Evolutionary conservation across 2,113 vertebrate species (phyloP).

Genomic region (Paracanthobrama guichenoti): DNA sequence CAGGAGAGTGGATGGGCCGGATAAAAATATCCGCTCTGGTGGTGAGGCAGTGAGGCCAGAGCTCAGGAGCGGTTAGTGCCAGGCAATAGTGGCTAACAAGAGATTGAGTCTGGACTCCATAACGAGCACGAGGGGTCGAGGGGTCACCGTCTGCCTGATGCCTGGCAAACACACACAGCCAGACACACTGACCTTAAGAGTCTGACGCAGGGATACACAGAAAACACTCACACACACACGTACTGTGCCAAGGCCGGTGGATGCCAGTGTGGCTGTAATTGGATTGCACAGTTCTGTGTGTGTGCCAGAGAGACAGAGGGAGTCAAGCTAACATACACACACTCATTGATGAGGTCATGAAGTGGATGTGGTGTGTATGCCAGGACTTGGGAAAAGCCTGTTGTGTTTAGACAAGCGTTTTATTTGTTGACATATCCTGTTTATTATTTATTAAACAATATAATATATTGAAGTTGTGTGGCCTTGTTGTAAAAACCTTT

Average conservation of each 20-base stretch:
- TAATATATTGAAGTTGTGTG: background rate
- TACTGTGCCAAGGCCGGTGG: conserved; percentile 24
- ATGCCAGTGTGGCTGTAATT: conserved; percentile 51
- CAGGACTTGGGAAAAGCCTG: conserved; percentile 44
- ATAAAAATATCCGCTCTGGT: conserved; percentile 52
- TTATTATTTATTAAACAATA: background rate
- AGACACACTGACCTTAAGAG: conserved; percentile 45
- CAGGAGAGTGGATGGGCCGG: conserved; percentile 3
- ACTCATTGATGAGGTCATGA: conserved; percentile 45
- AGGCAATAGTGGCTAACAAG: conserved; percentile 47
- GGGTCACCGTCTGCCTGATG: conserved; percentile 52
- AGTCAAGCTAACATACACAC: conserved; percentile 44
- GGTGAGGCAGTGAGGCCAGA: conserved; percentile 3
- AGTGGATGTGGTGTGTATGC: conserved; percentile 38
- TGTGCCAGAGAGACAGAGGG: conserved; percentile 37
- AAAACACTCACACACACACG: conserved; percentile 18
- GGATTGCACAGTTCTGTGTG: conserved; percentile 38
- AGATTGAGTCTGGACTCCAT: conserved; percentile 46
- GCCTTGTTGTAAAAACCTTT: background rate
- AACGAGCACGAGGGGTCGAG: conserved; percentile 48
- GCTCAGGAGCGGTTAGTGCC: conserved; percentile 50
- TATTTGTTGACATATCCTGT: background rate
- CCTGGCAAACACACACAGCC: conserved; percentile 57
- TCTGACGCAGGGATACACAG: conserved; percentile 32
- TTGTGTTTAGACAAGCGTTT: conserved; percentile 20